phyloP scores from a whole-genome alignment of 2,888 invertebrate genomes.

The Isoperla grammatica region DNA sequence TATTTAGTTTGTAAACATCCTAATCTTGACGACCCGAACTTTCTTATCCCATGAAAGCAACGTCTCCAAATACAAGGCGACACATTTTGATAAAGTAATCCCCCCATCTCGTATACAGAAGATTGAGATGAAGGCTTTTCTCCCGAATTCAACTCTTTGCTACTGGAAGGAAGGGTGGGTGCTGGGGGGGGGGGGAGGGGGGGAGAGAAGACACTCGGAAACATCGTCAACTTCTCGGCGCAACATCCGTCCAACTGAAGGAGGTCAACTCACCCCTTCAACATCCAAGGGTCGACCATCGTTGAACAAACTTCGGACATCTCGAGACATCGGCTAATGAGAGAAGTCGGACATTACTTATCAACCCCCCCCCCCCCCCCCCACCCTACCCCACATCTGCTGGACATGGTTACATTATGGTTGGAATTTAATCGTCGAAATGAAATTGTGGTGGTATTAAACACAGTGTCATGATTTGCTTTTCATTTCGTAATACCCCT shows the following conservation, averaged over 20 bases:
- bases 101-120: no score
- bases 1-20: no score
- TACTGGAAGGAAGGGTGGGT: no score
- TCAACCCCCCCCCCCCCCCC: background rate
- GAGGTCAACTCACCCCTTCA: background rate
- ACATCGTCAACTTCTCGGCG: background rate
- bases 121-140: no score
- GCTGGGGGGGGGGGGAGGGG: no score
- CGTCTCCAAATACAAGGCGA: no score
- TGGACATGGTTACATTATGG: background rate
- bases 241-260: background rate
- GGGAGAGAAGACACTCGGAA: background rate
- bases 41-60: no score
- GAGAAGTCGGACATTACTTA: background rate
- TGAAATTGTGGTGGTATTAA: slow-evolving; percentile 18
- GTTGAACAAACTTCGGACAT: slow-evolving; percentile 5
- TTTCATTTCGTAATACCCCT: slow-evolving; percentile 1
- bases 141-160: no score
- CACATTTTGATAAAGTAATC: no score
- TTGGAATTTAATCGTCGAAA: background rate
- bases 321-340: background rate
- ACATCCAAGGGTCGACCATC: background rate
- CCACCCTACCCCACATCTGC: background rate
- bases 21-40: no score
- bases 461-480: slow-evolving; percentile 16